These are phyloP conservation scores for Heliconius nattereri DNA, from an alignment of 1,140 invertebrate genomes.

Conservation along the genomic window DNA sequence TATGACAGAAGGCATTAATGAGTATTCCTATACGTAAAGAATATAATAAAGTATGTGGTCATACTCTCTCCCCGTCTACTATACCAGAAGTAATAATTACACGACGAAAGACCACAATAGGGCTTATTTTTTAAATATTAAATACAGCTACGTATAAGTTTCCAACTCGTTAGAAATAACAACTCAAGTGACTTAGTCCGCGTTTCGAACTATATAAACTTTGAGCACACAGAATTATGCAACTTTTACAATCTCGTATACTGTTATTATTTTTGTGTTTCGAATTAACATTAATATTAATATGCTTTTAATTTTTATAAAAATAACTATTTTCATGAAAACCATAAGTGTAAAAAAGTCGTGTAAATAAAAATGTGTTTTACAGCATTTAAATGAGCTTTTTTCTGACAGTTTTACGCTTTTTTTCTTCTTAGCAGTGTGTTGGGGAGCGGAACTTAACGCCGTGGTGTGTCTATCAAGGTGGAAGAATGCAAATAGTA, in stretches of 20 bases:
- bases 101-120: neutral
- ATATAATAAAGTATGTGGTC: no score
- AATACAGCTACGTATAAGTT: slow-evolving; percentile 21
- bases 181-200: slow-evolving; percentile 24
- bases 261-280: neutral
- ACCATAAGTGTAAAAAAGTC: neutral
- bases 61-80: no score
- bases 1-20: no score
- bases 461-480: no score
- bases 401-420: no score
- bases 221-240: slow-evolving; percentile 28
- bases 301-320: neutral
- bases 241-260: slow-evolving; percentile 18
- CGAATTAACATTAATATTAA: neutral
- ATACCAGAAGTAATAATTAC: neutral
- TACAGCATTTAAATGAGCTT: neutral
- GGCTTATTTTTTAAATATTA: slow-evolving; percentile 14
- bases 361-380: neutral
- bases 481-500: no score
- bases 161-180: slow-evolving; percentile 35
- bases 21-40: no score
- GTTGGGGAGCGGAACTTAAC: no score
- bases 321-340: no score
- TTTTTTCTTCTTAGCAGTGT: no score
- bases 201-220: slow-evolving; percentile 24